Base-by-base conservation (phyloP, 2,113 vertebrate species). In the Triplophysa rosa region DNA sequence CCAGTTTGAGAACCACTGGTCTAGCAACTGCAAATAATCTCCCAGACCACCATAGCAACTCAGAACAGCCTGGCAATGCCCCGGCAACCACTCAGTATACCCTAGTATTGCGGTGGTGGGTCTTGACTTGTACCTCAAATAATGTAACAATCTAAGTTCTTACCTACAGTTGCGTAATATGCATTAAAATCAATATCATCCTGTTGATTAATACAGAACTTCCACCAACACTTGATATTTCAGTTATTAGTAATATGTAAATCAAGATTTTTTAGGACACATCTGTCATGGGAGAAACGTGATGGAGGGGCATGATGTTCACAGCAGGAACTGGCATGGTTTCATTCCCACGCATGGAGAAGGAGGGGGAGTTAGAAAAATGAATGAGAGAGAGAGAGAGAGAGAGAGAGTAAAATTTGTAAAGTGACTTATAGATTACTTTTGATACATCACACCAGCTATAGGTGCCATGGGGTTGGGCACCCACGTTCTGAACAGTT, bases 361-460 rank as follows among this genome's bases (percentile, higher is more conserved):
- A 73, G 61, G 33, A 61, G 54, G 56, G 54, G 37, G 71, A 62
- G 71, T 61, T 47, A 62, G 37, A 56, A 58, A 58, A 5, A 16
- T 5, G 13, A 52, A 58, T 19, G 58, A 62, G 33, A 37, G 54
- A 58, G 71, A 62, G 58, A 62, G 33, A 37, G 54, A 58, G 71
- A 62, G 33, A 37, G 56, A 58, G 71, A 45, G 58, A 74, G 16
- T 45, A 13, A 74, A 58, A 62, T 74, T 74, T 74, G 61, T 76
- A 76, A 61, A 64, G 73, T 76, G 73, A 76, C 42, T 76, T 61
- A 76, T 64, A 62, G 11, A 33, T 17, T 33, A 42, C 16, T 76
- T 52, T 58, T 65, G 2, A 65, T 63, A 64, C 42, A 64, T 76
- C 73, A 65, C 12, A 65, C 26, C 42, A 64, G 61, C 24, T 29